Conservation (phyloP, 2,888 invertebrate species). For the Xanthia icteritia region DNA sequence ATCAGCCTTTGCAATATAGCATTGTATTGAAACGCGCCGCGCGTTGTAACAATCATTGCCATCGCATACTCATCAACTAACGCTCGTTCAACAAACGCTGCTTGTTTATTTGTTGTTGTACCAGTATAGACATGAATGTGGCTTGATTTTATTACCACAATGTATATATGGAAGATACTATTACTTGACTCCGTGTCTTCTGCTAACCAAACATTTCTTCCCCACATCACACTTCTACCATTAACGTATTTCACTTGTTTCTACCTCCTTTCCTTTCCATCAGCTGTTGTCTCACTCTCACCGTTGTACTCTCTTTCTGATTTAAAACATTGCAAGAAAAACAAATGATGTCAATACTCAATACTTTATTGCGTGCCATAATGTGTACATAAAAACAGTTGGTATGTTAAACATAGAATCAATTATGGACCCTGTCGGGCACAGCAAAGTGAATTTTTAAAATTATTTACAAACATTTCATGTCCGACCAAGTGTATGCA, state of each 20-base stretch:
- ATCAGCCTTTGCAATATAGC: conserved; percentile 33
- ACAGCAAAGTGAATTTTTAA: too few species aligned
- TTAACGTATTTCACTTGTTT: not conserved
- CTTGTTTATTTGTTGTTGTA: conserved; percentile 44
- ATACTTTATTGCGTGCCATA: too few species aligned
- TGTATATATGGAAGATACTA: not conserved
- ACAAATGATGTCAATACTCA: too few species aligned
- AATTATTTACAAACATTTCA: too few species aligned
- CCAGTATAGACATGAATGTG: not conserved
- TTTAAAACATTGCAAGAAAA: not conserved
- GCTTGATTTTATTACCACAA: not conserved
- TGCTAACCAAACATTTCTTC: not conserved
- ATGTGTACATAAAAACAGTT: too few species aligned
- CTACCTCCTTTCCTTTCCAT: not conserved
- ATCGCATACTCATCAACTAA: conserved; percentile 51
- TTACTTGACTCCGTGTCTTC: not conserved
- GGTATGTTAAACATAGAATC: too few species aligned
- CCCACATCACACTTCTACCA: too few species aligned
- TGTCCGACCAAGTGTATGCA: too few species aligned
- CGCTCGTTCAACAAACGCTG: conserved; percentile 29
- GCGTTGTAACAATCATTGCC: conserved; percentile 30
- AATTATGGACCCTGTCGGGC: too few species aligned
- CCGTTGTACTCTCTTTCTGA: not conserved
- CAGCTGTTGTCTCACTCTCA: not conserved
- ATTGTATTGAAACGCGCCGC: conserved; percentile 18